phyloP scores from a whole-genome alignment of 2,888 invertebrate species.

The Steinernema hermaphroditum region DNA sequence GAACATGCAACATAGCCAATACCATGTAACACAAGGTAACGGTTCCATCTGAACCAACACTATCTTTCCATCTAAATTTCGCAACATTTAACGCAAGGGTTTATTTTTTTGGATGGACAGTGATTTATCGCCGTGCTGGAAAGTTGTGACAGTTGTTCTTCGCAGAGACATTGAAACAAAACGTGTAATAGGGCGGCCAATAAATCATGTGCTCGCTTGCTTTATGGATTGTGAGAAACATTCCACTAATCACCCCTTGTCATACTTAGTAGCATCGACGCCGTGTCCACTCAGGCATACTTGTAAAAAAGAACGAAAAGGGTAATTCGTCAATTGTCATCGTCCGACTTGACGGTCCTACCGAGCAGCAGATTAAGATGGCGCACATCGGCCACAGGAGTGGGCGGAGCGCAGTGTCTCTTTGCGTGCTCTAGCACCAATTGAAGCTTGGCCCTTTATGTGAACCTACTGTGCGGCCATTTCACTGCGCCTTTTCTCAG shows the following conservation, averaged over 20 bases:
- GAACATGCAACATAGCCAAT: too few species aligned
- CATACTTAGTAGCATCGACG: too few species aligned
- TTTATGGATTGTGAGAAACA: slow-evolving; percentile 26
- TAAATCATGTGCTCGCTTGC: not conserved
- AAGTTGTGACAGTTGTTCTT: too few species aligned
- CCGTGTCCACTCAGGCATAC: not conserved
- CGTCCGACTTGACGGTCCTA: slow-evolving; percentile 8
- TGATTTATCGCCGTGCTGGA: too few species aligned
- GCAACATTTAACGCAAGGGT: too few species aligned
- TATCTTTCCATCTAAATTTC: too few species aligned
- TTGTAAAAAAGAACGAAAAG: slow-evolving; percentile 24
- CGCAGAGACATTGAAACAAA: too few species aligned
- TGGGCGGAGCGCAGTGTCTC: slow-evolving; percentile 7
- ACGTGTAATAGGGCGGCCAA: not conserved
- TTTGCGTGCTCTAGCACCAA: slow-evolving; percentile 29
- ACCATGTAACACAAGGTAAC: too few species aligned
- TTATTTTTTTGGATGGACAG: too few species aligned
- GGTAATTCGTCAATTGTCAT: slow-evolving; percentile 15
- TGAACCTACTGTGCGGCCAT: slow-evolving; percentile 4
- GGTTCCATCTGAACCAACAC: too few species aligned
- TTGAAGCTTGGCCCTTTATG: slow-evolving; percentile 26
- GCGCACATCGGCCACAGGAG: slow-evolving; percentile 8
- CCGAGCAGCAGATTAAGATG: slow-evolving; percentile 16
- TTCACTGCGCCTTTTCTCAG: not conserved
- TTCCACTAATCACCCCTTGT: slow-evolving; percentile 1